Evolutionary conservation across 2,797 vertebrate genomes (phyloP), one percentile per base, ranked within the genome.

Genomic region (Decapterus maruadsi): DNA sequence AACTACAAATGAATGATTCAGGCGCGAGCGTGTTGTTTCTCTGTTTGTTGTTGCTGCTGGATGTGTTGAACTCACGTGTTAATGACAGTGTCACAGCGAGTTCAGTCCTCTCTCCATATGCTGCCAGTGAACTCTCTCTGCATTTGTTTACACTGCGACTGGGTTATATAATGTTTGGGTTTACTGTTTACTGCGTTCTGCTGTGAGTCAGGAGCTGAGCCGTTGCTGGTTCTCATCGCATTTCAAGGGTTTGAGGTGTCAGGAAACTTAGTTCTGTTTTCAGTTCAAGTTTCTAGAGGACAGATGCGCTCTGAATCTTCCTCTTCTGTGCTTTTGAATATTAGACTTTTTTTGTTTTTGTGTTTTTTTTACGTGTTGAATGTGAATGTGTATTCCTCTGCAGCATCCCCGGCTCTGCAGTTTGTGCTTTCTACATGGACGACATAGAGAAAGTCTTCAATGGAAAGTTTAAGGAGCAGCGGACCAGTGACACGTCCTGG

Each of bases 381-480:
- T 1, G 20, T 42, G 48, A 19, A 5, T 10, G 6, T 43, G 1
- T 22, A 11, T 45, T 0, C 55, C 17, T 55, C 13, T 12, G 29
- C 90, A 99, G 98, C 74, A 99, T 99, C 75, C 97, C 98, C 2
- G 98, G 97, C 20, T 99, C 98, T 3, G 97, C 97, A 0, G 96
- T 99, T 5, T 99, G 98, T 83, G 96, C 96, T 1, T 99, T 98
- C 88, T 97, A 97, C 92, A 97, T 99, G 97, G 97, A 98, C 73
- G 97, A 99, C 90, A 96, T 99, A 2, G 97, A 98, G 90, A 96
- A 95, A 46, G 97, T 95, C 55, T 99, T 99, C 87, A 96, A 94
- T 72, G 97, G 97, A 51, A 96, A 95, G 75, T 99, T 98, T 89
- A 99, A 99, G 89, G 98, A 98, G 90, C 98, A 99, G 90, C 96